Base-by-base conservation (phyloP, 2,888 invertebrate species). In the Yponomeuta evonymella region DNA sequence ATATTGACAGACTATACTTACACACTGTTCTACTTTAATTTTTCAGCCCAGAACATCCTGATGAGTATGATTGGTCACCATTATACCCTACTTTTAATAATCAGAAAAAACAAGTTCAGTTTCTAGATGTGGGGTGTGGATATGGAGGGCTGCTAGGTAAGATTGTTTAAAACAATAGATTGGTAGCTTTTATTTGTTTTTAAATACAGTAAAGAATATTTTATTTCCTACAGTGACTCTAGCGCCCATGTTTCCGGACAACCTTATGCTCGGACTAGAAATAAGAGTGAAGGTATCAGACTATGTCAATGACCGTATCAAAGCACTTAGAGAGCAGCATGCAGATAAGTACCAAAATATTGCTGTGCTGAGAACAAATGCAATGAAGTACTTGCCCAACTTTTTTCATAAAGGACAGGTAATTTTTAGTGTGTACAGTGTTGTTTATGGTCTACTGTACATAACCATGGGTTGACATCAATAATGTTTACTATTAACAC, bases 341-440 rank as follows among this genome's bases (percentile, higher is more conserved):
- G 94, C 95, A 0, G 95, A 95, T 2, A 87, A 95, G 75, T 99
- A 97, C 87, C 94, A 96, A 81, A 99, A 99, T 88, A 95, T 99
- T 78, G 98, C 98, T 64, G 99, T 99, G 77, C 90, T 99, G 69
- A 94, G 99, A 75, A 96, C 97, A 15, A 99, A 99, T 93, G 99
- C 99, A 1, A 99, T 99, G 99, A 99, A 99, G 88, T 99, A 99
- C 93, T 94, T 99, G 77, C 99, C 99, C 2, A 99, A 99, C 87
- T 99, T 96, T 88, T 99, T 99, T 83, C 86, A 93, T 72, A 99
- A 99, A 92, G 97, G 96, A 74, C 99, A 98, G 94, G 97, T 96
- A 88, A 78, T 76, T 67, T 48, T 68, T 36, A 30, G 6, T 51
- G 67, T 6, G 3, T 58, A 58, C 51, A 12, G 12, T 6, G n/a